Evolutionary conservation across 2,888 invertebrate species (phyloP).

Genomic region (Caenorhabditis parvicauda): DNA sequence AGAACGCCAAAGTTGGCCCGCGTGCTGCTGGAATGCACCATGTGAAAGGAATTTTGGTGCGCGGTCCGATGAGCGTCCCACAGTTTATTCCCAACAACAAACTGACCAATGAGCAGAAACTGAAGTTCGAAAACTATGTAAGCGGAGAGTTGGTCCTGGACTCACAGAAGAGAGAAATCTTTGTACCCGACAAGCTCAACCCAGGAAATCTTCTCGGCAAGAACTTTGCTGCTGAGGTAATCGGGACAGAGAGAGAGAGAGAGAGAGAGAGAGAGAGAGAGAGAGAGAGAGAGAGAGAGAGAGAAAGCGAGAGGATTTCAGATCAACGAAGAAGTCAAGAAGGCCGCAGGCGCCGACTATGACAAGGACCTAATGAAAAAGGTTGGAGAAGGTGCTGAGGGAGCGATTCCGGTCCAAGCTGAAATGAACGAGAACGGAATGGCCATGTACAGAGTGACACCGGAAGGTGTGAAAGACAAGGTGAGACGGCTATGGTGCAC

Average conservation of each 20-base stretch:
- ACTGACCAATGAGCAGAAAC: slow-evolving; percentile 16
- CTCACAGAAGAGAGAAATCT: slow-evolving; percentile 16
- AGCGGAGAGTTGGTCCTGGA: slow-evolving; percentile 20
- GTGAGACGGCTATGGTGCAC: no score
- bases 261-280: no score
- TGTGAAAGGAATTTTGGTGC: slow-evolving; percentile 20
- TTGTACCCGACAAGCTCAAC: no score
- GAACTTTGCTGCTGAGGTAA: slow-evolving; percentile 14
- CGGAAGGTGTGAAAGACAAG: slow-evolving; percentile 18
- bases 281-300: no score
- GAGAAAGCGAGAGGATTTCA: background rate
- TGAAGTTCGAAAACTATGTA: slow-evolving; percentile 21
- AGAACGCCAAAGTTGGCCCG: slow-evolving; percentile 22
- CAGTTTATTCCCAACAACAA: slow-evolving; percentile 26
- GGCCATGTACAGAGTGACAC: slow-evolving; percentile 18
- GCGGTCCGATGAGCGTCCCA: slow-evolving; percentile 17
- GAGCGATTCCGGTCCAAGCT: slow-evolving; percentile 14
- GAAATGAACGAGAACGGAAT: slow-evolving; percentile 26
- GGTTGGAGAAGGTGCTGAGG: slow-evolving; percentile 8
- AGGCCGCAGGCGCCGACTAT: background rate
- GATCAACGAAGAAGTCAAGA: background rate
- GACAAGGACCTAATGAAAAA: no score
- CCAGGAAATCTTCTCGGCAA: no score
- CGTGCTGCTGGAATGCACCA: slow-evolving; percentile 16
- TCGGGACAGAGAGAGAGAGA: no score